phyloP scores from a whole-genome alignment of 53 echinoderm and acorn worm species.

The Echinarachnius parma region DNA sequence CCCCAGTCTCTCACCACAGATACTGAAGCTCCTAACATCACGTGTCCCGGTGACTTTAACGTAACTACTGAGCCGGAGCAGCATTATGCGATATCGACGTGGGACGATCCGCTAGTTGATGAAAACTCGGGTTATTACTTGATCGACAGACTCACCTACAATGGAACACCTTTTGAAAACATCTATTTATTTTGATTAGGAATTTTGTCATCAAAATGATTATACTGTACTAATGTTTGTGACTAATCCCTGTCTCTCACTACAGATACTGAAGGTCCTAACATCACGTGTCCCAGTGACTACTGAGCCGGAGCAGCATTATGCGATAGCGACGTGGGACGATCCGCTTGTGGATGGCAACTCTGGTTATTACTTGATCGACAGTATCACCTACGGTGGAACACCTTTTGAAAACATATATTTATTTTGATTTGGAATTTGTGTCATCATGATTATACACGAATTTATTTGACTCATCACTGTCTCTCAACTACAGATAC shows the following conservation, averaged over 20 bases:
- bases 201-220: too few species aligned
- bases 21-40: constrained; percentile 26
- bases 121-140: constrained; percentile 47
- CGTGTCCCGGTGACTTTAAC: constrained; percentile 28
- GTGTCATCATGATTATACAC: too few species aligned
- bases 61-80: constrained; percentile 21
- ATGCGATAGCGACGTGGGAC: constrained; percentile 28
- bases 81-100: constrained; percentile 24
- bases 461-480: not conserved
- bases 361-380: constrained; percentile 33
- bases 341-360: constrained; percentile 40
- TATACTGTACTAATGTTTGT: too few species aligned
- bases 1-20: not conserved
- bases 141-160: not conserved
- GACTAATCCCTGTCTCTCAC: not conserved
- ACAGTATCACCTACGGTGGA: too few species aligned
- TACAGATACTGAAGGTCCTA: constrained; percentile 40
- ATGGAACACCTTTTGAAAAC: too few species aligned
- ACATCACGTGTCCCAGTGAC: constrained; percentile 22
- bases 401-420: too few species aligned
- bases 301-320: constrained; percentile 14
- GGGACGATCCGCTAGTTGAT: constrained; percentile 21
- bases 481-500: not conserved
- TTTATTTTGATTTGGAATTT: too few species aligned
- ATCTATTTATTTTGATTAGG: too few species aligned